A percentile compares a stretch with the other conserved stretches of the same genome.
Conservation (phyloP, 1,140 invertebrate species). For the Drosophila virilis region DNA sequence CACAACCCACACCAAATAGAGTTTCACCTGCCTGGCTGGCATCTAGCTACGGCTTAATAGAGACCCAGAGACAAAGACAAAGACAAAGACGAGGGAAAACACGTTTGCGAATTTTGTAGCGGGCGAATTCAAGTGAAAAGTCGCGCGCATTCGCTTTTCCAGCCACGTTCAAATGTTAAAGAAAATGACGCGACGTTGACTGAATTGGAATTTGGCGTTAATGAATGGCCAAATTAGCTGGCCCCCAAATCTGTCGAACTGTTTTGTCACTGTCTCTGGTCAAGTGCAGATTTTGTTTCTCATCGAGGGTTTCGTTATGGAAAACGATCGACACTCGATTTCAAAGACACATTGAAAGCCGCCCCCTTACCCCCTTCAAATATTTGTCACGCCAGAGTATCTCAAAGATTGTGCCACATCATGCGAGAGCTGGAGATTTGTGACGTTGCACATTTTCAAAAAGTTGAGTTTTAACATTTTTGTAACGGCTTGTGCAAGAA, state of each 20-base stretch:
- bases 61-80: neutral
- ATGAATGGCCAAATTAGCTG: conserved; percentile 46
- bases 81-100: conserved; percentile 51
- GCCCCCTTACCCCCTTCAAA: neutral
- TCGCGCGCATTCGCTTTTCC: conserved; percentile 58
- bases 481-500: conserved; percentile 22
- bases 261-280: conserved; percentile 40
- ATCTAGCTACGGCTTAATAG: conserved; percentile 29
- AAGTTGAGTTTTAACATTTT: conserved; percentile 14
- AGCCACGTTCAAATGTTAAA: conserved; percentile 13
- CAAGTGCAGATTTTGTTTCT: conserved; percentile 32
- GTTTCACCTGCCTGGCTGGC: conserved; percentile 53
- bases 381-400: neutral
- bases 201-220: conserved; percentile 48
- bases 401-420: conserved; percentile 40
- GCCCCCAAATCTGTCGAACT: conserved; percentile 28
- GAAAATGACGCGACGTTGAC: conserved; percentile 16
- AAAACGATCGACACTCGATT: conserved; percentile 49
- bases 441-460: conserved; percentile 36
- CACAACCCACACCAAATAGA: conserved; percentile 44
- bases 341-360: conserved; percentile 56
- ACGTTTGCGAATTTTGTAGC: conserved; percentile 59
- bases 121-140: conserved; percentile 71
- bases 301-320: conserved; percentile 44
- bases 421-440: conserved; percentile 28